Percentiles rank a stretch among this genome's conserved stretches.
phyloP scores from a whole-genome alignment of 2,113 vertebrate genomes.

The Eolophus roseicapilla region DNA sequence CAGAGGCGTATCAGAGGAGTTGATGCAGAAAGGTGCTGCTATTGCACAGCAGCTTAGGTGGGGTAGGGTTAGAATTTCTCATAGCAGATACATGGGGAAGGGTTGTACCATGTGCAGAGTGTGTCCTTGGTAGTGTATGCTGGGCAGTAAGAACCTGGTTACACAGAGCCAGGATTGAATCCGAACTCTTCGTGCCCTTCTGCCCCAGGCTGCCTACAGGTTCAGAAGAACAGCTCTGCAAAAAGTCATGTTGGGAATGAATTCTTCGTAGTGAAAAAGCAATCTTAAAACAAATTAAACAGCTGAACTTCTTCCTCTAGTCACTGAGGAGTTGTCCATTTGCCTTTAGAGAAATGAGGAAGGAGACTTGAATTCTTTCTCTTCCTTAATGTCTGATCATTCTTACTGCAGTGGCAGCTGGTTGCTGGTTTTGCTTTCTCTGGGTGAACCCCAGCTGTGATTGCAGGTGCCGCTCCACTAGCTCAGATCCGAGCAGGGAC shows the following conservation, averaged over 20 bases:
- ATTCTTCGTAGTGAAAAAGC: neutral
- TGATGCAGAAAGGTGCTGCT: neutral
- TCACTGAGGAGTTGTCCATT: neutral
- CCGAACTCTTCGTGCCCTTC: neutral
- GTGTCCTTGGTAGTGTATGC: neutral
- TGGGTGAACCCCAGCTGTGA: conserved; percentile 50
- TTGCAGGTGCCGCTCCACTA: conserved; percentile 37
- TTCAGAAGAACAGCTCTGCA: neutral
- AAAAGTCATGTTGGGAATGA: neutral
- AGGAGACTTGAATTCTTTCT: neutral
- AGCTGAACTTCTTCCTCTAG: neutral
- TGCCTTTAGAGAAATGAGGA: neutral
- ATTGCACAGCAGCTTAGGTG: neutral
- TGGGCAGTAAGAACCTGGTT: neutral
- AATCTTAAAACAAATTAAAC: neutral
- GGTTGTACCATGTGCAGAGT: neutral
- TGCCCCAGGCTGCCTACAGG: neutral
- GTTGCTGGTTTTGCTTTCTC: conserved; percentile 2
- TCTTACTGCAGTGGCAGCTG: conserved; percentile 11
- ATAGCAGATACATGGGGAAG: neutral
- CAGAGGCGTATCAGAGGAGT: neutral
- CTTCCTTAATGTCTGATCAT: neutral
- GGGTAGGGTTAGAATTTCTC: neutral
- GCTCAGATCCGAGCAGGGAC: neutral
- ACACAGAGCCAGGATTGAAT: neutral